Evolutionary conservation across 2,888 invertebrate genomes (phyloP).

Genomic region (Microplitis manilae): DNA sequence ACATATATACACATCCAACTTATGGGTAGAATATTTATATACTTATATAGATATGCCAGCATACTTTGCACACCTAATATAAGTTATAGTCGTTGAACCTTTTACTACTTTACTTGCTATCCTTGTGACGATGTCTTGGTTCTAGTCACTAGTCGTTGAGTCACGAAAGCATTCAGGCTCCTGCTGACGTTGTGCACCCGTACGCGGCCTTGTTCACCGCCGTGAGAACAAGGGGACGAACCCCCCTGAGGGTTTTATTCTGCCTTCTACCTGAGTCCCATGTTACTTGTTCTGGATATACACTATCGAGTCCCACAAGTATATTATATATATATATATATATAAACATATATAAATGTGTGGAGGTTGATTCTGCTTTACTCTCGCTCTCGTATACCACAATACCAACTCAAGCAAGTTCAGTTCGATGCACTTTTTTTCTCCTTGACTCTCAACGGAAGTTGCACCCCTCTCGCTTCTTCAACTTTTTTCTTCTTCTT

Average conservation of each 20-base stretch:
- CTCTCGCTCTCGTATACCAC: slow-evolving; percentile 27
- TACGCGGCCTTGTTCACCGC: slow-evolving; percentile 26
- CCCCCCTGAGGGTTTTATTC: slow-evolving; percentile 13
- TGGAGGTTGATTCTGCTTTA: slow-evolving; percentile 33
- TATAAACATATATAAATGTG: background rate
- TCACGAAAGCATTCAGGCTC: slow-evolving; percentile 31
- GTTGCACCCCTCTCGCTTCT: slow-evolving; percentile 32
- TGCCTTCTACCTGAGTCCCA: slow-evolving; percentile 22
- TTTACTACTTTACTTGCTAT: slow-evolving; percentile 5
- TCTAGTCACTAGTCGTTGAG: background rate
- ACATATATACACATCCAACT: slow-evolving; percentile 5
- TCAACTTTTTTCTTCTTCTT: slow-evolving; percentile 20
- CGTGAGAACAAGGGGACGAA: slow-evolving; percentile 35
- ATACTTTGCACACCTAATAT: slow-evolving; percentile 4
- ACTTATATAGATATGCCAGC: background rate
- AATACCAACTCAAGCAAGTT: slow-evolving; percentile 16
- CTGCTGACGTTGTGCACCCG: slow-evolving; percentile 6
- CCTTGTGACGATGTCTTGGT: background rate
- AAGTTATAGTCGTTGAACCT: slow-evolving; percentile 11
- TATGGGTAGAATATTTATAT: background rate
- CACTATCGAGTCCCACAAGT: slow-evolving; percentile 18
- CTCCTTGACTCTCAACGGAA: slow-evolving; percentile 42
- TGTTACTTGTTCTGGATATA: background rate
- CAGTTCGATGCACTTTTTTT: slow-evolving; percentile 44
- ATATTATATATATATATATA: background rate